phyloP scores from a whole-genome alignment of 2,888 invertebrate genomes.

The Eristalis pertinax region DNA sequence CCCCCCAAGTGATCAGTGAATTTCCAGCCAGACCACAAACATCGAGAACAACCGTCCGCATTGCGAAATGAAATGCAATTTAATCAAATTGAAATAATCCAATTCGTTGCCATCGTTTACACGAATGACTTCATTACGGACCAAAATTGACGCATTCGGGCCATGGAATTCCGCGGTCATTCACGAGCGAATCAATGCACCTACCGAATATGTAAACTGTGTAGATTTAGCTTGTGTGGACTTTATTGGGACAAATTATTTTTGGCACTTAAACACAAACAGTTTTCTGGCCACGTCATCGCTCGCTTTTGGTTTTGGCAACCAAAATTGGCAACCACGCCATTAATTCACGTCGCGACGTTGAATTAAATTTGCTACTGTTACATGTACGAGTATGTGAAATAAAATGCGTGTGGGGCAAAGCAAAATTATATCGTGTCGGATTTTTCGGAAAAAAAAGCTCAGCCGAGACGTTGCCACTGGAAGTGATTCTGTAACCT shows the following conservation, averaged over 20 bases:
- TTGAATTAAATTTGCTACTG: neutral
- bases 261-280: neutral
- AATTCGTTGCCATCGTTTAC: neutral
- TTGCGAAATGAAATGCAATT: too few species aligned
- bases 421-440: too few species aligned
- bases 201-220: neutral
- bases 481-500: too few species aligned
- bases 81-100: too few species aligned
- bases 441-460: too few species aligned
- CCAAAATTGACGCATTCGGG: neutral
- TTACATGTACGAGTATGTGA: neutral
- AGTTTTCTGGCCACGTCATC: neutral
- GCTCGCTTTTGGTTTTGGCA: neutral
- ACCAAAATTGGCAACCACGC: neutral
- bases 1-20: too few species aligned
- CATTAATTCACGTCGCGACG: neutral
- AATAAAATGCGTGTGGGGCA: neutral
- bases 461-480: too few species aligned
- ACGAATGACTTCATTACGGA: neutral
- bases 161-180: neutral
- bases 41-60: too few species aligned
- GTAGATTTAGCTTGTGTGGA: neutral
- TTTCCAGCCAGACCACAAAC: too few species aligned
- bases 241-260: slow-evolving; percentile 1
- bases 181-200: neutral